Conservation (phyloP, 1,140 invertebrate species). For the Proales similis region DNA sequence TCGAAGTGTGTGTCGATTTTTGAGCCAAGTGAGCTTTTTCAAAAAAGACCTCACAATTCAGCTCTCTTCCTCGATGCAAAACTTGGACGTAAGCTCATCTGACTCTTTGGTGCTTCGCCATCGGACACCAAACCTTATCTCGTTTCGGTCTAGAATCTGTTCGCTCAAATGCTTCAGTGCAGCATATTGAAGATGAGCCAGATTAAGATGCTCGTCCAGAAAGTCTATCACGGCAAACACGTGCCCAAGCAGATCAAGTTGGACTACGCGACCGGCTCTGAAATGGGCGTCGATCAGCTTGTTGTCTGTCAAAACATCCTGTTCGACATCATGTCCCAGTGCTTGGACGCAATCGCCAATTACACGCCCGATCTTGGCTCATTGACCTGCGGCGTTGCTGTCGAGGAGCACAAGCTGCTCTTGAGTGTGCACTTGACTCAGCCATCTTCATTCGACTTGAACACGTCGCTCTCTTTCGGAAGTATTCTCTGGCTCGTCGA, state of each 20-base stretch:
- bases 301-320: slow-evolving; percentile 25
- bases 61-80: slow-evolving; percentile 2
- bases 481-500: slow-evolving; percentile 29
- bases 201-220: slow-evolving; percentile 14
- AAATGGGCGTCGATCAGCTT: slow-evolving; percentile 1
- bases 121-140: neutral
- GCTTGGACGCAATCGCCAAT: neutral
- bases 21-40: slow-evolving; percentile 7
- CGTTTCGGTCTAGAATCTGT: neutral
- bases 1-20: slow-evolving; percentile 21
- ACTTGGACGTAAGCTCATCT: slow-evolving; percentile 20
- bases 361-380: slow-evolving; percentile 15
- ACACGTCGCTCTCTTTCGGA: slow-evolving; percentile 19
- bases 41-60: slow-evolving; percentile 14
- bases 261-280: too few relatives aligned
- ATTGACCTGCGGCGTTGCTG: neutral
- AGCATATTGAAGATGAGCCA: slow-evolving; percentile 29
- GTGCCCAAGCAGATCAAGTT: slow-evolving; percentile 12
- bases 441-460: slow-evolving; percentile 29
- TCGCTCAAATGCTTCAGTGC: slow-evolving; percentile 11
- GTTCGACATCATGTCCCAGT: slow-evolving; percentile 10
- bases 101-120: neutral
- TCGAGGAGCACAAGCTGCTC: slow-evolving; percentile 16
- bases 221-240: neutral
- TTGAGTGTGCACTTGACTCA: slow-evolving; percentile 13